These are phyloP conservation scores for Phasianus colchicus DNA, from an alignment of 2,113 vertebrate genomes.

Conservation along the genomic window DNA sequence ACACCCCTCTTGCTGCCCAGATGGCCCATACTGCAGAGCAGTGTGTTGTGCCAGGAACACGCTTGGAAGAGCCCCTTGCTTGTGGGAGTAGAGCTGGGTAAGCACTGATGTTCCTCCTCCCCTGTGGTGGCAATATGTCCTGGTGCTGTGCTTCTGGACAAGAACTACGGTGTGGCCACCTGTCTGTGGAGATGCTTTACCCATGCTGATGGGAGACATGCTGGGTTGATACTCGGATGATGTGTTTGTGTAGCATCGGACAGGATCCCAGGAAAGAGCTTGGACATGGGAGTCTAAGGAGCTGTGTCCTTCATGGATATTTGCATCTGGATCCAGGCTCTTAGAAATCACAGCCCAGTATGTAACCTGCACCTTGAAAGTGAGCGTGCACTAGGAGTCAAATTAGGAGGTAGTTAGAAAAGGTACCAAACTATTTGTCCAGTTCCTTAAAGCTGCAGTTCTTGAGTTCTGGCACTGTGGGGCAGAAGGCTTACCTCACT, in stretches of 20 bases:
- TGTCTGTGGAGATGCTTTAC: not conserved
- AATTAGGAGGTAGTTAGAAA: not conserved
- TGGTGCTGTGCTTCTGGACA: not conserved
- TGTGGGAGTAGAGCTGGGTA: accelerated
- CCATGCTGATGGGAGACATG: not conserved
- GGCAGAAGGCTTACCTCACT: not conserved
- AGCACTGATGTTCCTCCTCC: not conserved
- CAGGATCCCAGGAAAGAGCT: not conserved
- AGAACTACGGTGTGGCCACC: not conserved
- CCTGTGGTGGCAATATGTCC: not conserved
- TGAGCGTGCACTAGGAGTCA: not conserved
- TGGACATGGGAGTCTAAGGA: not conserved
- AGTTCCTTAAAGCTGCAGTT: not conserved
- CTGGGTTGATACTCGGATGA: accelerated
- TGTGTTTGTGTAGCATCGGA: not conserved
- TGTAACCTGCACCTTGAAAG: accelerated
- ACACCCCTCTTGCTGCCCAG: not conserved
- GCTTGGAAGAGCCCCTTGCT: not conserved
- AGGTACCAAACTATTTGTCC: not conserved
- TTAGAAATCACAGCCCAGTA: not conserved
- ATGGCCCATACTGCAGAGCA: accelerated
- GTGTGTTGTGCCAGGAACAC: accelerated
- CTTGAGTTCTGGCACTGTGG: not conserved
- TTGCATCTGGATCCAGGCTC: accelerated
- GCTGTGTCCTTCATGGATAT: not conserved